Base-by-base conservation (phyloP, 2,888 invertebrate species). In the Eretmocerus hayati region DNA sequence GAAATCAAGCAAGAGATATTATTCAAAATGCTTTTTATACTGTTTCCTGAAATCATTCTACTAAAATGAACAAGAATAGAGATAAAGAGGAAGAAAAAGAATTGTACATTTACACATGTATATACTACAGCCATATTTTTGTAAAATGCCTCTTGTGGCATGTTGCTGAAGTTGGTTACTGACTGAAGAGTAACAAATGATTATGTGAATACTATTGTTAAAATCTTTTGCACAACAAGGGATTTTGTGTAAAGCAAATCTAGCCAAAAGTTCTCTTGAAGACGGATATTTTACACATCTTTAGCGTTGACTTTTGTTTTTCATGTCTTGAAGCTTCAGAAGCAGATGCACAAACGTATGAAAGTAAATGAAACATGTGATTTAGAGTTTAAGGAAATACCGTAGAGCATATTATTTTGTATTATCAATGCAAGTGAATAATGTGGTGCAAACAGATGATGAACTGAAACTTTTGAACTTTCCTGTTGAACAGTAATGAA, bases 291-390 rank as follows among this genome's bases (percentile, higher is more conserved):
- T n/a, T n/a, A n/a, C n/a, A n/a, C n/a, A n/a, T n/a, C n/a, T n/a
- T n/a, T n/a, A n/a, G n/a, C n/a, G n/a, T n/a, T n/a, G n/a, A n/a
- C n/a, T n/a, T n/a, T n/a, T n/a, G 33, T 38, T 42, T 46, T 46
- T 45, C 49, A 30, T 49, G 26, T 50, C 32, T 32, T 32, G 35
- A 35, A 48, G 45, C 42, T 22, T 39, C 36, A 56, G 51, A 50
- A 55, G 57, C 53, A 58, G 58, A 60, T 65, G 65, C 67, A 65
- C 64, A 64, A 62, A 62, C 58, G 62, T 63, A 68, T 65, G 66
- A 69, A 69, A 69, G 67, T 67, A 64, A 65, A 39, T 52, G 57
- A 62, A 66, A 66, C 64, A 67, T 70, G 70, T 70, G 69, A 70
- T 70, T 67, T 70, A 70, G 70, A 61, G 53, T 59, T 59, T 70